A percentile compares a stretch with the other conserved stretches of the same genome.
These are phyloP conservation scores for Aporophyla nigra DNA, from an alignment of 2,888 invertebrate species.

Conservation along the genomic window DNA sequence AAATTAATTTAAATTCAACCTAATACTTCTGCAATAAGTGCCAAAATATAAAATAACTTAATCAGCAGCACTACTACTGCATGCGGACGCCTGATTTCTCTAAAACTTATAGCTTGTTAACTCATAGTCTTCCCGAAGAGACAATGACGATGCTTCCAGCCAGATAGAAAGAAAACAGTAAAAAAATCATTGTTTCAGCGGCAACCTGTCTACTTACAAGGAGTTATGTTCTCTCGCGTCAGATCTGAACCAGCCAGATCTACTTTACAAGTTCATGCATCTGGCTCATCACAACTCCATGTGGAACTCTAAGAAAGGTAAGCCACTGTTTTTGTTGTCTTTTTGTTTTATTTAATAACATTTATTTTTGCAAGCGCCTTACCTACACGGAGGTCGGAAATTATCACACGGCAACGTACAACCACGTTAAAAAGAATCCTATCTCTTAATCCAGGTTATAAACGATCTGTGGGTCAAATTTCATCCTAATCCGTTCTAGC, in stretches of 20 bases:
- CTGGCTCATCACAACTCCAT: conserved; percentile 98
- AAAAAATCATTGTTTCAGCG: conserved; percentile 88
- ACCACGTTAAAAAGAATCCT: too few species aligned
- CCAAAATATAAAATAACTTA: background rate
- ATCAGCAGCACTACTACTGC: background rate
- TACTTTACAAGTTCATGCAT: conserved; percentile 99
- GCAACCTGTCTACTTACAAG: conserved; percentile 97
- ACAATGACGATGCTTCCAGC: background rate
- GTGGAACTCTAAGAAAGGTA: conserved; percentile 97
- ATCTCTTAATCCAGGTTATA: too few species aligned
- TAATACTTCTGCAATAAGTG: background rate
- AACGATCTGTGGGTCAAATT: too few species aligned
- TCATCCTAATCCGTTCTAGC: too few species aligned
- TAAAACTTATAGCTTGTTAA: too few species aligned
- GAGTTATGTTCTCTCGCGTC: conserved; percentile 98
- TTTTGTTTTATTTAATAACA: background rate
- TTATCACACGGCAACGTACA: too few species aligned
- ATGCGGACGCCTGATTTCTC: too few species aligned
- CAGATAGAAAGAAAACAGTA: background rate
- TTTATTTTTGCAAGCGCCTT: too few species aligned
- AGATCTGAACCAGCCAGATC: conserved; percentile 98
- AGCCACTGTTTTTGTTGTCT: background rate
- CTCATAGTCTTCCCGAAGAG: too few species aligned
- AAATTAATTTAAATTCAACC: too few species aligned
- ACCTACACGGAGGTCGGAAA: too few species aligned